A percentile compares a stretch with the other conserved stretches of the same genome.
Conservation (phyloP, 2,113 vertebrate species). For the Hypocryptadius cinnamomeus region DNA sequence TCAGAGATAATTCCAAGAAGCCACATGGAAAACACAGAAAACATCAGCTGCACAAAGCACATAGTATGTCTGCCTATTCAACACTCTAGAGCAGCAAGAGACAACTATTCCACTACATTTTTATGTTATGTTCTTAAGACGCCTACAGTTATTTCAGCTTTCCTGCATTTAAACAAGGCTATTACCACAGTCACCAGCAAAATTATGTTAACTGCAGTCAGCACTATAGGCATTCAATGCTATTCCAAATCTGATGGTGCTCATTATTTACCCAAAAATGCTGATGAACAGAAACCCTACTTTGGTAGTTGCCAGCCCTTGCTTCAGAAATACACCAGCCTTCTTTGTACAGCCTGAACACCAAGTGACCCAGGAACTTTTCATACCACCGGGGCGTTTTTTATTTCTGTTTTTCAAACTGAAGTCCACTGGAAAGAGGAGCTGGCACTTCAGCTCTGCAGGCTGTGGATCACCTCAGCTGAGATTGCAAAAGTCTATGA, state of each 20-base stretch:
- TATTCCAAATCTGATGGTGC: not conserved
- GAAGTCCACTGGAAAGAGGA: not conserved
- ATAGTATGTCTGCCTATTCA: fast-evolving
- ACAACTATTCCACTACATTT: not conserved
- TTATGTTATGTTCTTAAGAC: not conserved
- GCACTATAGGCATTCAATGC: not conserved
- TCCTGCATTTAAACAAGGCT: not conserved
- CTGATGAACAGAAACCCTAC: not conserved
- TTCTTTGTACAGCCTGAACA: not conserved
- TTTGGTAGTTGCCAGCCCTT: not conserved
- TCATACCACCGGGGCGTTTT: not conserved
- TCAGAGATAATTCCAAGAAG: not conserved
- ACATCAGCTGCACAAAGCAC: fast-evolving
- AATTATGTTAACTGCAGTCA: not conserved
- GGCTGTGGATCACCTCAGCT: not conserved
- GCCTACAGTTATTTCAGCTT: not conserved
- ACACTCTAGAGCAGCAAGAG: not conserved
- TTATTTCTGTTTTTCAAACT: not conserved
- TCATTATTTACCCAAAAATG: not conserved
- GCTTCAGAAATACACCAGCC: not conserved
- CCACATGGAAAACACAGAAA: not conserved
- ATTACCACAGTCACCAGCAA: not conserved
- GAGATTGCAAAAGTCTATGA: not conserved
- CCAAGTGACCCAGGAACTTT: not conserved
- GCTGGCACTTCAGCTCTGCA: not conserved